These are phyloP conservation scores for Teleogryllus occipitalis DNA, from an alignment of 1,140 invertebrate genomes.

Conservation along the genomic window DNA sequence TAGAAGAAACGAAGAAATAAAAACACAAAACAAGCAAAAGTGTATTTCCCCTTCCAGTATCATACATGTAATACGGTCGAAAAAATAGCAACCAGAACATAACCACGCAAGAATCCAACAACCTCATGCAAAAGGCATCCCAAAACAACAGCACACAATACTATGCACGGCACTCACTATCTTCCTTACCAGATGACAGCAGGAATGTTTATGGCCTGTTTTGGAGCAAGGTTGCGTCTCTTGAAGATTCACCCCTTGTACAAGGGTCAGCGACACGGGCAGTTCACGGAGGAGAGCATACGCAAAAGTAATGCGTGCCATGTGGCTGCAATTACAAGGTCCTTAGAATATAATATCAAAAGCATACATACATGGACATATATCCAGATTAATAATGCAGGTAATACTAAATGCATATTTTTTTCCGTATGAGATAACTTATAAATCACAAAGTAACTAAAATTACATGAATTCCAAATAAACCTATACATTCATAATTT, in stretches of 20 bases:
- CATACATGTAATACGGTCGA: too few relatives aligned
- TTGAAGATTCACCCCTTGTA: background rate
- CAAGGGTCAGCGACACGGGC: background rate
- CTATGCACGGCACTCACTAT: background rate
- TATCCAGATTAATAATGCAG: too few relatives aligned
- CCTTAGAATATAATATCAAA: background rate
- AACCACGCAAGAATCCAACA: background rate
- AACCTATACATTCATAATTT: too few relatives aligned
- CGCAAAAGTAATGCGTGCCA: background rate
- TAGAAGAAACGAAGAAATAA: too few relatives aligned
- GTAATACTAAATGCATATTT: too few relatives aligned
- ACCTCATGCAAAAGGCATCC: background rate
- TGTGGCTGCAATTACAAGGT: background rate
- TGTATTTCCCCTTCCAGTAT: too few relatives aligned
- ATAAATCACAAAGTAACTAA: too few relatives aligned
- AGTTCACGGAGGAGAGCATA: background rate
- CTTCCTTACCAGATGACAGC: background rate
- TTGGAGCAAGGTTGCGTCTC: background rate
- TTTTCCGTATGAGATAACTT: too few relatives aligned
- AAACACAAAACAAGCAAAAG: too few relatives aligned
- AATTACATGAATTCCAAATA: too few relatives aligned
- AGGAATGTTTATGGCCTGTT: slow-evolving; percentile 4
- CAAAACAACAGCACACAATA: background rate
- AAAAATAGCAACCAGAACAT: too few relatives aligned
- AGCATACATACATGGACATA: too few relatives aligned